These are phyloP conservation scores for Hemicrepidius hirtus DNA, from an alignment of 2,888 invertebrate species.

Conservation along the genomic window DNA sequence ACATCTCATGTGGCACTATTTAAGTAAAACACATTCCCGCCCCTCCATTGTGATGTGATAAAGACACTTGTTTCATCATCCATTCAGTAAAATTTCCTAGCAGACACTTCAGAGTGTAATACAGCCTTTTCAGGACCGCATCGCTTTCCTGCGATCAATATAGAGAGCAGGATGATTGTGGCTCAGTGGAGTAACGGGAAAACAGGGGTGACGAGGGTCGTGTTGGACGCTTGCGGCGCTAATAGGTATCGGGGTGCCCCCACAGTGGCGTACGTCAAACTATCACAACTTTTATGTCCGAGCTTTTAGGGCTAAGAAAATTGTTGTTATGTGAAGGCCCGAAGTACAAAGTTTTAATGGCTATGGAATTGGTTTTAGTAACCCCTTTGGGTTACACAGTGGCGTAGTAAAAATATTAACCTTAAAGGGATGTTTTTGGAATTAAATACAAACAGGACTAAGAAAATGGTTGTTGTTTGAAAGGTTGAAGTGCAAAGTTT, in stretches of 20 bases:
- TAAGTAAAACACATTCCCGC: not conserved
- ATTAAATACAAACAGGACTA: no score
- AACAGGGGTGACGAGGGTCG: constrained; percentile 31
- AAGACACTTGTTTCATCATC: not conserved
- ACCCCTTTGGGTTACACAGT: no score
- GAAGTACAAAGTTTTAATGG: no score
- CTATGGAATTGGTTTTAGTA: no score
- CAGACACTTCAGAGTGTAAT: constrained; percentile 41
- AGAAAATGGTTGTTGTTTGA: no score
- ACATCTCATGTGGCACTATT: no score
- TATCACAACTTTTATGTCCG: not conserved
- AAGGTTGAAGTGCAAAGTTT: no score
- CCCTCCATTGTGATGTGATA: not conserved
- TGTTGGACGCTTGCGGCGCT: constrained; percentile 36
- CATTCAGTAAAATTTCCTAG: not conserved
- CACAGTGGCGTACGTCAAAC: constrained; percentile 5
- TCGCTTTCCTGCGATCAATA: constrained; percentile 51
- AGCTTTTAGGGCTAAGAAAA: no score
- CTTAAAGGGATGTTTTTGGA: no score
- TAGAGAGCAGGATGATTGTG: constrained; percentile 43
- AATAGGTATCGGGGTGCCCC: not conserved
- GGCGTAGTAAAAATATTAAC: no score
- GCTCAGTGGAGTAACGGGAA: constrained; percentile 40
- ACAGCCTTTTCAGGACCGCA: constrained; percentile 30
- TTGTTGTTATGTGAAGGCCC: no score